Evolutionary conservation across 2,797 vertebrate species (phyloP), one percentile per base, ranked within the genome.

Genomic region (Delichon dasypus): DNA sequence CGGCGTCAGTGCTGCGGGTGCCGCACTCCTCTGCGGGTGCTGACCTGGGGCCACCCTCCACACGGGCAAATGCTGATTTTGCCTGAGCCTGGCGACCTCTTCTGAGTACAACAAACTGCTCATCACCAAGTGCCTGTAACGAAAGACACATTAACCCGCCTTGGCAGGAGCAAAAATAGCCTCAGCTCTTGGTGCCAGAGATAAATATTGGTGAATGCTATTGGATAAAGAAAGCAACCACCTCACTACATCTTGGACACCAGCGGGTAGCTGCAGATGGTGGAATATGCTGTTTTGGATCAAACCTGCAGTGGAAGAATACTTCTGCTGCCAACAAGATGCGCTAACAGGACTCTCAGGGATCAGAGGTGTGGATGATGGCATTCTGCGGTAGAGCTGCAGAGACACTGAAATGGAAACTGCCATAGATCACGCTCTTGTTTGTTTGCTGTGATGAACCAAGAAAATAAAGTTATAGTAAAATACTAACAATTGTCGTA

Each of bases 241-340:
- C 74, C 93, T 95, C 57, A 8, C 89, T 94, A 50, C 16, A 42
- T 87, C 93, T 94, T 97, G 96, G 95, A 93, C 89, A 93, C 93
- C 85, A 96, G 94, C 94, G 94, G 95, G 92, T 94, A 95, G 92
- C 81, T 96, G 94, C 96, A 97, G 96, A 95, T 97, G 95, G 95
- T 91, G 68, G 89, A 87, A 71, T 93, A 61, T 87, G 85, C 89
- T 87, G 95, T 89, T 96, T 94, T 94, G 96, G 95, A 96, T 94
- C 71, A 88, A 87, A 55, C 50, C 95, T 91, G 89, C 93, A 85
- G 85, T 88, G 88, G 95, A 96, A 96, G 96, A 95, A 94, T 85
- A 21, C 71, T 93, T 74, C 71, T 90, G 89, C 85, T 95, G 95
- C 93, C 96, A 97, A 96, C 91, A 94, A 97, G 95, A 96, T 96